A percentile compares a stretch with the other conserved stretches of the same genome.
Evolutionary conservation across 2,113 vertebrate species (phyloP).

Genomic region (Microtus pennsylvanicus): DNA sequence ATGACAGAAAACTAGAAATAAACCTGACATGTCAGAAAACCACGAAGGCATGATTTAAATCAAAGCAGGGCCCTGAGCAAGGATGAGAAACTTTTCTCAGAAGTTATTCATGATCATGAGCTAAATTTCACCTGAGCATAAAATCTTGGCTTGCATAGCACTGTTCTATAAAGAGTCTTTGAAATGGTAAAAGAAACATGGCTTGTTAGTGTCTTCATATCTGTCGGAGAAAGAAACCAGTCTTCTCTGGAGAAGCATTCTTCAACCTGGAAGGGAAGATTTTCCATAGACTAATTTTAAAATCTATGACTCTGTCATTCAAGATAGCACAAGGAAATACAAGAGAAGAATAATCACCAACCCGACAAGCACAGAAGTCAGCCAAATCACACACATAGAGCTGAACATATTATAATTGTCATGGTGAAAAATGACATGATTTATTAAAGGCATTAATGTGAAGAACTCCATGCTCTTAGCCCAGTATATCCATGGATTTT

Average conservation of each 20-base stretch:
- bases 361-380: background rate
- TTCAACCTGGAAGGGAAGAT: background rate
- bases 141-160: background rate
- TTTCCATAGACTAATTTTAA: background rate
- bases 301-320: background rate
- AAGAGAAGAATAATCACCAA: background rate
- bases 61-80: background rate
- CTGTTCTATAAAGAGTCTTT: background rate
- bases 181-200: background rate
- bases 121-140: background rate
- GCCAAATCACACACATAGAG: background rate
- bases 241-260: background rate
- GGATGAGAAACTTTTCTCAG: background rate
- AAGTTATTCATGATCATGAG: conserved; percentile 8
- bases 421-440: background rate
- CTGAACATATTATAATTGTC: background rate
- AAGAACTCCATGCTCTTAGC: background rate
- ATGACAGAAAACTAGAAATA: background rate
- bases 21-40: background rate
- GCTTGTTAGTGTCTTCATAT: background rate
- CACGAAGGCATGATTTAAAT: background rate
- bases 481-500: background rate
- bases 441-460: background rate
- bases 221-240: background rate
- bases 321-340: background rate